These are phyloP conservation scores for Anolis apletophallus DNA, from an alignment of 2,797 vertebrate species.

Conservation along the genomic window DNA sequence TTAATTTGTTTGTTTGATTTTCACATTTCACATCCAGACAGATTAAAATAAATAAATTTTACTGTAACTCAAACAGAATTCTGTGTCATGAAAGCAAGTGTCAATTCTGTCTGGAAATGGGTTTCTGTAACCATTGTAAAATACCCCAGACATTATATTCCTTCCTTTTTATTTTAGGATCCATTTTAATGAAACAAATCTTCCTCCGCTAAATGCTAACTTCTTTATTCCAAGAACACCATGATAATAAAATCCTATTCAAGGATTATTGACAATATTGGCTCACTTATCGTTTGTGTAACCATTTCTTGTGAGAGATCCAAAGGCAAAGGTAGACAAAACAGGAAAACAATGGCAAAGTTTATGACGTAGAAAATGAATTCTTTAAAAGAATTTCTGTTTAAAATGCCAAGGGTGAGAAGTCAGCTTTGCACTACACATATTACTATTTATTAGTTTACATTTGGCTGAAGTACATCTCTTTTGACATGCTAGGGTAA, in stretches of 20 bases:
- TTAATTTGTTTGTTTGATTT: conserved; percentile 15
- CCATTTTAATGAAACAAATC: conserved; percentile 63
- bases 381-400: conserved; percentile 84
- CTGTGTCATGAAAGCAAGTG: conserved; percentile 46
- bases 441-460: conserved; percentile 94
- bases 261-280: conserved; percentile 70
- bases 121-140: conserved; percentile 54
- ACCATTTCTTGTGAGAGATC: conserved; percentile 62
- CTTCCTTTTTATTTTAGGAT: conserved; percentile 47
- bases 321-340: conserved; percentile 73
- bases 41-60: conserved; percentile 50
- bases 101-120: conserved; percentile 52
- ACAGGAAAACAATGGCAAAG: conserved; percentile 77
- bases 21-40: conserved; percentile 29
- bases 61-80: conserved; percentile 26
- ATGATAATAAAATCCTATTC: conserved; percentile 55
- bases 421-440: conserved; percentile 92
- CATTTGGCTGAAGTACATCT: conserved; percentile 94
- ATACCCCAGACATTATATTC: conserved; percentile 23
- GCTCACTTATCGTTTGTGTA: conserved; percentile 74
- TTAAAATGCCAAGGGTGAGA: conserved; percentile 92
- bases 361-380: conserved; percentile 82
- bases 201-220: conserved; percentile 54
- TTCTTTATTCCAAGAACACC: conserved; percentile 57
- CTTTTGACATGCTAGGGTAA: conserved; percentile 94